Evolutionary conservation across 2,797 vertebrate species (phyloP), one percentile per base, ranked within the genome.

Genomic region (Sus cebifrons): DNA sequence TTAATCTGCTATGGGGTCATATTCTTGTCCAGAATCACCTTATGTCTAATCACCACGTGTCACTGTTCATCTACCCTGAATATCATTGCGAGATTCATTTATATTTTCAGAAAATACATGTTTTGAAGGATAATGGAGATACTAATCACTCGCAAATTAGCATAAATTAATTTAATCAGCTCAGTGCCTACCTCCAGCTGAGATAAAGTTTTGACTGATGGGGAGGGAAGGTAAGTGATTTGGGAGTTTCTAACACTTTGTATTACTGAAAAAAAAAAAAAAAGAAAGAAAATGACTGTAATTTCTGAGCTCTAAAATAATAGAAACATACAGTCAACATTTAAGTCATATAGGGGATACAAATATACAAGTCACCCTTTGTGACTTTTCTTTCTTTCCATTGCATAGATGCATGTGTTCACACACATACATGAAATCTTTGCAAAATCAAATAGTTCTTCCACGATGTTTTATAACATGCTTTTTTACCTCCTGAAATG

Each of bases 101-200:
- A 60, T 56, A 21, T 94, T 95, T 91, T 74, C 52, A 95, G 86
- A 92, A 84, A 52, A 89, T 91, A 96, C 65, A 81, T 1, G 52
- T 86, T 62, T n/a, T 71, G 13, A 74, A 97, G 40, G 84, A 62
- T 71, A 85, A 78, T 70, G 64, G 94, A 86, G 58, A 82, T 62
- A 82, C 23, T 68, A 92, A 78, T 82, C 78, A 90, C 62, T 94
- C 36, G 91, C n/a, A 95, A 91, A 92, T 62, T 91, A 94, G 44
- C 74, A 90, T 44, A 73, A 71, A 93, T 86, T 89, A 97, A 87
- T 87, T 90, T 64, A 79, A 85, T 82, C 85, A 91, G 78, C 29
- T 64, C 17, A 49, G 20, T 36, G 82, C 60, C 52, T 85, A 68
- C 40, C 64, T 90, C 67, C 58, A 64, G 56, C 54, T 84, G 75